Evolutionary conservation across 2,113 vertebrate species (phyloP).

Genomic region (Syrmaticus mikado): DNA sequence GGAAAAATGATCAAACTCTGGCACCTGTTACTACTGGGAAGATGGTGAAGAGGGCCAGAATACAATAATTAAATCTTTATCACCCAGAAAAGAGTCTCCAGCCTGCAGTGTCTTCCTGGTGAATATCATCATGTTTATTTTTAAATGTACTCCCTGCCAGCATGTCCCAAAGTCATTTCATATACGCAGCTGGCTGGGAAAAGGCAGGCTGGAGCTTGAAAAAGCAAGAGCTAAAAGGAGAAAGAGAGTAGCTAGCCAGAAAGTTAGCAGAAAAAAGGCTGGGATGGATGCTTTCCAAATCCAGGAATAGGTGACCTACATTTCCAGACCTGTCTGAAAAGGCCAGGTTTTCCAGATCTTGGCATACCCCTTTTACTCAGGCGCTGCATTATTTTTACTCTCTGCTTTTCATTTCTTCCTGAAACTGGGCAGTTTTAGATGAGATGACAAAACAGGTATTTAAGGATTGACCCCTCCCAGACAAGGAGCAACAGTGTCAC

Average conservation of each 20-base stretch:
- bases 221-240: conserved; percentile 20
- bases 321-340: neutral
- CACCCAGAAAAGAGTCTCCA: conserved; percentile 16
- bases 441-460: neutral
- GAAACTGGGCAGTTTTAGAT: neutral
- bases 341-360: neutral
- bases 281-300: neutral
- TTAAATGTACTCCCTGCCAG: conserved; percentile 42
- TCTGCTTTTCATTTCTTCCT: neutral
- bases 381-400: neutral
- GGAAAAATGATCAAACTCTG: conserved; percentile 21
- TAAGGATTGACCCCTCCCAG: neutral
- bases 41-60: neutral
- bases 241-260: neutral
- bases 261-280: neutral
- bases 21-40: conserved; percentile 44
- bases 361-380: neutral
- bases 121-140: conserved; percentile 61
- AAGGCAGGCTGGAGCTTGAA: neutral
- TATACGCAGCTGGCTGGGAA: conserved; percentile 26
- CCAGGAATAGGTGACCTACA: neutral
- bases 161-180: conserved; percentile 30
- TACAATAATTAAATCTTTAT: conserved; percentile 58
- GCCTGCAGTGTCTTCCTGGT: conserved; percentile 12
- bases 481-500: neutral